Evolutionary conservation across 2,888 invertebrate genomes (phyloP).

Genomic region (Eudemis profundana): DNA sequence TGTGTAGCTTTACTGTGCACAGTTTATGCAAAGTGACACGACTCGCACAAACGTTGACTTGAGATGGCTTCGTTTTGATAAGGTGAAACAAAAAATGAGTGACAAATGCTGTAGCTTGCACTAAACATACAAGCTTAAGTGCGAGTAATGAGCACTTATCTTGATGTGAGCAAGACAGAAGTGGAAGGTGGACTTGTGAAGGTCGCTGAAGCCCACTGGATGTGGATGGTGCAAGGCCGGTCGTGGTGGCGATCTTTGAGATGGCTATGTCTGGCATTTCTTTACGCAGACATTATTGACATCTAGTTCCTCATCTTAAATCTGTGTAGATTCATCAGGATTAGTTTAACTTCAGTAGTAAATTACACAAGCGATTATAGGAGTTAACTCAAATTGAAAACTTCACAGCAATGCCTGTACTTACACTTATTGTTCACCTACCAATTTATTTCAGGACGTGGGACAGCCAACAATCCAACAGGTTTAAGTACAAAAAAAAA

Average conservation of each 20-base stretch:
- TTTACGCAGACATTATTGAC: too few relatives aligned
- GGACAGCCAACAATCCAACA: conserved; percentile 19
- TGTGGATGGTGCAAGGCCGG: too few relatives aligned
- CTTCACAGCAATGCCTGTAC: neutral
- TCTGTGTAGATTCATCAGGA: too few relatives aligned
- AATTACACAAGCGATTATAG: too few relatives aligned
- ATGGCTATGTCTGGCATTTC: too few relatives aligned
- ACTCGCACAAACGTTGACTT: conserved; percentile 49
- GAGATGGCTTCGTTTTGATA: conserved; percentile 41
- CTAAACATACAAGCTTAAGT: conserved; percentile 15
- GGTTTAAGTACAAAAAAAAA: conserved; percentile 29
- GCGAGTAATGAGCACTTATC: conserved; percentile 23
- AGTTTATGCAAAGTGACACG: conserved; percentile 53
- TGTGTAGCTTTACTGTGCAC: conserved; percentile 28
- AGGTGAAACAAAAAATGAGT: conserved; percentile 39
- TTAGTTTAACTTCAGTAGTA: too few relatives aligned
- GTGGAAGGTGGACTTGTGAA: too few relatives aligned
- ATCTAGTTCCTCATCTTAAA: too few relatives aligned
- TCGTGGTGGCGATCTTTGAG: too few relatives aligned
- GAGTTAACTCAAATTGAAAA: conserved; percentile 7
- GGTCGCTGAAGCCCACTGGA: too few relatives aligned
- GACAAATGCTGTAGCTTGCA: conserved; percentile 32
- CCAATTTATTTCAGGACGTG: conserved; percentile 15
- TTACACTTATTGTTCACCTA: conserved; percentile 18
- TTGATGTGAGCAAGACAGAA: conserved; percentile 17